phyloP scores from a whole-genome alignment of 1,140 invertebrate species.

The Ylistrum balloti region DNA sequence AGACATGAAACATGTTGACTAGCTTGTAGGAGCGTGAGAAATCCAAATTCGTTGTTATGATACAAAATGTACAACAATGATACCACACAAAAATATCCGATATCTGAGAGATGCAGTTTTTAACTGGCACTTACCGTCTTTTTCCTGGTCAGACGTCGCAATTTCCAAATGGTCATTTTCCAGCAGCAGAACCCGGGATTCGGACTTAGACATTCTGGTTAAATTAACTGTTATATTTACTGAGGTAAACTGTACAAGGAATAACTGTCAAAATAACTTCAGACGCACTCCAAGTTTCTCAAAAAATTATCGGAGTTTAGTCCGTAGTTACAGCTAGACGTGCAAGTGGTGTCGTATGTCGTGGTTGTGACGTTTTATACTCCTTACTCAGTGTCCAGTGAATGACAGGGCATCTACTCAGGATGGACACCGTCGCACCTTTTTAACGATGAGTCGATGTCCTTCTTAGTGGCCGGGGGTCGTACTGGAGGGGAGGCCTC shows the following conservation, averaged over 20 bases:
- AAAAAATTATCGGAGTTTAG: background rate
- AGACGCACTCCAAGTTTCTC: too few relatives aligned
- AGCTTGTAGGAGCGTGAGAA: too few relatives aligned
- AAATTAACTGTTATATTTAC: background rate
- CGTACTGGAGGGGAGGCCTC: background rate
- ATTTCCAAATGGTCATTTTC: background rate
- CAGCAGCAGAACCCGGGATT: background rate
- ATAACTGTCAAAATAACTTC: background rate
- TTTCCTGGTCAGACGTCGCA: background rate
- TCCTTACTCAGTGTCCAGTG: constrained; percentile 17
- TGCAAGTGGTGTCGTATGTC: background rate
- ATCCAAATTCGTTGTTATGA: too few relatives aligned
- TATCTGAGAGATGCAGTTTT: too few relatives aligned
- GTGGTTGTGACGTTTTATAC: background rate
- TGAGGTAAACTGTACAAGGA: background rate
- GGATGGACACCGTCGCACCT: background rate
- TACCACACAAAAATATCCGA: too few relatives aligned
- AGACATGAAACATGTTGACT: too few relatives aligned
- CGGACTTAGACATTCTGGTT: constrained; percentile 10
- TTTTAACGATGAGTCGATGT: background rate
- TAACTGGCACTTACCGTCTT: background rate
- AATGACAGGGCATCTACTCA: background rate
- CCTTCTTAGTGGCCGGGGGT: background rate
- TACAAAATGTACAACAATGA: too few relatives aligned
- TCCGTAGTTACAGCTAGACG: background rate